Percentiles rank a stretch among this genome's conserved stretches.
Evolutionary conservation across 23 tunicate species (phyloP).

Genomic region (Styela plicata): DNA sequence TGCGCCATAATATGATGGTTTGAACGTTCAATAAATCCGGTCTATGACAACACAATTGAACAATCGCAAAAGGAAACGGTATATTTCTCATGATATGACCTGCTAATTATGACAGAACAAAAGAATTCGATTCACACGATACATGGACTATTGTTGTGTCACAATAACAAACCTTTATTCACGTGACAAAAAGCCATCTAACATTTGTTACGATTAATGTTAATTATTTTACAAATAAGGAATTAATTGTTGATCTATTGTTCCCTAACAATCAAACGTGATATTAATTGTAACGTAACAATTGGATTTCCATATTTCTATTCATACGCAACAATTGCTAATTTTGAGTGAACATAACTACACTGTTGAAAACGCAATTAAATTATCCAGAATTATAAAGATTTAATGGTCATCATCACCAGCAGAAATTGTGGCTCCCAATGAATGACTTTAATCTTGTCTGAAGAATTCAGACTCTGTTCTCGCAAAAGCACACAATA

Average conservation of each 20-base stretch:
- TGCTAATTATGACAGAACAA: conserved; percentile 6
- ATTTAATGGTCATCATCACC: no score
- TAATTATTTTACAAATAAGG: background rate
- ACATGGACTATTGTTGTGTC: background rate
- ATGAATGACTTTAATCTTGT: no score
- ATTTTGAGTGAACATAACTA: no score
- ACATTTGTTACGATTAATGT: background rate
- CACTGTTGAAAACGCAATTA: no score
- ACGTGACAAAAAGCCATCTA: background rate
- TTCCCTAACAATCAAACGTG: background rate
- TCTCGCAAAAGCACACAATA: no score
- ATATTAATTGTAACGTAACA: background rate
- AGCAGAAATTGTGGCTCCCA: no score
- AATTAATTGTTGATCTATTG: background rate
- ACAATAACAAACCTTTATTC: conserved; percentile 4
- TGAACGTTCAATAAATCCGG: background rate
- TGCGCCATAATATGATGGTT: background rate
- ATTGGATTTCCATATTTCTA: background rate
- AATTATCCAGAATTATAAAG: no score
- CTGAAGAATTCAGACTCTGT: no score
- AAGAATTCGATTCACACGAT: background rate
- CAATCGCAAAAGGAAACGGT: conserved; percentile 4
- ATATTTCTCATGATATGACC: conserved; percentile 3
- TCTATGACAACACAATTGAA: conserved; percentile 1
- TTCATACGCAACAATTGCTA: no score